A percentile compares a stretch with the other conserved stretches of the same genome.
Evolutionary conservation across 2,888 invertebrate genomes (phyloP).

Genomic region (Calephelis perditalis): DNA sequence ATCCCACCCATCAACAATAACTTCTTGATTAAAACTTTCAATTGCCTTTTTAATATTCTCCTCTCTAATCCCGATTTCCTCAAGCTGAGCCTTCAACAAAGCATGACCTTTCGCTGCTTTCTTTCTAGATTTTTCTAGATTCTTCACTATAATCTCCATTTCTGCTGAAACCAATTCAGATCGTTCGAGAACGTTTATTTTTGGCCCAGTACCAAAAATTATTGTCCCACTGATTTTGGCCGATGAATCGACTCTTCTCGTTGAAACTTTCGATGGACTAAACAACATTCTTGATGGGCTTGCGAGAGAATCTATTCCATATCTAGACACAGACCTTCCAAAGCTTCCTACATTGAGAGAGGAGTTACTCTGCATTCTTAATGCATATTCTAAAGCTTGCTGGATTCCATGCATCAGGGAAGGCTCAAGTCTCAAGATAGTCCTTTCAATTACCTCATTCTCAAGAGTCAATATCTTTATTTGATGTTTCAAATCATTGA

Average conservation of each 20-base stretch:
- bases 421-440: slow-evolving; percentile 65
- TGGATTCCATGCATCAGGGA: slow-evolving; percentile 62
- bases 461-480: slow-evolving; percentile 56
- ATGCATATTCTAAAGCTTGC: slow-evolving; percentile 58
- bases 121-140: slow-evolving; percentile 44
- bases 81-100: slow-evolving; percentile 67
- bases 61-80: slow-evolving; percentile 75
- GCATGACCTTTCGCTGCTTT: slow-evolving; percentile 55
- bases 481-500: slow-evolving; percentile 48
- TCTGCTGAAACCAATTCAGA: slow-evolving; percentile 70
- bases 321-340: slow-evolving; percentile 46
- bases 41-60: slow-evolving; percentile 66
- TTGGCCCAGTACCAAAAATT: slow-evolving; percentile 50
- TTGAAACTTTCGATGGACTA: slow-evolving; percentile 43
- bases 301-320: slow-evolving; percentile 40
- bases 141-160: slow-evolving; percentile 59
- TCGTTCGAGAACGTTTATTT: slow-evolving; percentile 71
- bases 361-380: slow-evolving; percentile 45
- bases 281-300: slow-evolving; percentile 47
- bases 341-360: slow-evolving; percentile 46
- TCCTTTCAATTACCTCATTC: slow-evolving; percentile 72
- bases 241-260: slow-evolving; percentile 53
- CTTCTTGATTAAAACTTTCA: slow-evolving; percentile 67
- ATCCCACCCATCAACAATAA: slow-evolving; percentile 74
- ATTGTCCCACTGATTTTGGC: slow-evolving; percentile 53